Evolutionary conservation across 1,140 invertebrate genomes (phyloP).

Genomic region (Caerostris extrusa): DNA sequence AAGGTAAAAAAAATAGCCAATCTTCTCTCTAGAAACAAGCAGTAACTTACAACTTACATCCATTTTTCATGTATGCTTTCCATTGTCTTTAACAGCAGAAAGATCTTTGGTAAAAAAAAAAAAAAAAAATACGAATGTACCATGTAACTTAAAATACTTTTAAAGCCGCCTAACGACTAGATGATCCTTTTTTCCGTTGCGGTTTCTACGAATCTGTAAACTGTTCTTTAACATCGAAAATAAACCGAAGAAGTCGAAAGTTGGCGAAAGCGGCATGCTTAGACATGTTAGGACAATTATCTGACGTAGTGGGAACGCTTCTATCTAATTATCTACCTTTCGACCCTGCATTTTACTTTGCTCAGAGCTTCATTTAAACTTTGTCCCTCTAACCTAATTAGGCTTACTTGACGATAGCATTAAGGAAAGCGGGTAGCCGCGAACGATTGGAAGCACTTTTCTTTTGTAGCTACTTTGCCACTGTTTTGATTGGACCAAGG

Average conservation of each 20-base stretch:
- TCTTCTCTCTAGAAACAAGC: not conserved
- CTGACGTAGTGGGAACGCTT: conserved; percentile 32
- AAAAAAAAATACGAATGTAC: not conserved
- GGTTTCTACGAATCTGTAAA: conserved; percentile 62
- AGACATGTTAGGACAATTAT: conserved; percentile 76
- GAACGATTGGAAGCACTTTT: conserved; percentile 59
- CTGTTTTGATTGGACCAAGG: conserved; percentile 66
- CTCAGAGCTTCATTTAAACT: conserved; percentile 70
- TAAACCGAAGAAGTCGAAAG: conserved; percentile 75
- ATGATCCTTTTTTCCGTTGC: conserved; percentile 58
- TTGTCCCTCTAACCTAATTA: conserved; percentile 75
- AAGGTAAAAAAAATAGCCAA: not conserved
- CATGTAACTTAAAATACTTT: conserved; percentile 69
- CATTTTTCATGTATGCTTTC: conserved; percentile 65
- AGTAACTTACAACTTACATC: not conserved
- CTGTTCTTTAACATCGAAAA: conserved; percentile 74
- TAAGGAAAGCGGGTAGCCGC: conserved; percentile 22
- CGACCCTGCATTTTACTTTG: conserved; percentile 62
- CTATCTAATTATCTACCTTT: conserved; percentile 71
- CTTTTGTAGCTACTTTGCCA: conserved; percentile 51
- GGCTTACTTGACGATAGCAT: conserved; percentile 61
- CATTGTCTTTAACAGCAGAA: not conserved
- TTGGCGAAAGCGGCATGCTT: conserved; percentile 71
- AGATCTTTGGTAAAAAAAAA: not conserved
- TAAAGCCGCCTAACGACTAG: conserved; percentile 61